Evolutionary conservation across 2,113 vertebrate genomes (phyloP).

Genomic region (Leptocoma aspasia): DNA sequence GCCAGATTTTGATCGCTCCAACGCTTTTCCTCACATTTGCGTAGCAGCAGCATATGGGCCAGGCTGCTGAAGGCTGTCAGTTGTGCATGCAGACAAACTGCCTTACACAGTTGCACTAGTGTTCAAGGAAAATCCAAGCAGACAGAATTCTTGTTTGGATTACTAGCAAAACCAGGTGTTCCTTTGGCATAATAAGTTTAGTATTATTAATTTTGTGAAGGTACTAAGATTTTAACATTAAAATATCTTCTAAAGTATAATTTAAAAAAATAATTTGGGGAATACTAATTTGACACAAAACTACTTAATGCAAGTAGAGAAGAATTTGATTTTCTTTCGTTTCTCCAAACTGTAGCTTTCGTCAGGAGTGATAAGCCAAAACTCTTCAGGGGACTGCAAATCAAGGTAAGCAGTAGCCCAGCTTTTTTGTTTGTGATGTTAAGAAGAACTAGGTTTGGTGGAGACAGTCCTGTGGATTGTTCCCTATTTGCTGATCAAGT

Average conservation of each 20-base stretch:
- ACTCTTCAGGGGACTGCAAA: slow-evolving; percentile 96
- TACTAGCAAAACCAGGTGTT: not conserved
- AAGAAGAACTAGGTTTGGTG: not conserved
- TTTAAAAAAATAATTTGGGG: not conserved
- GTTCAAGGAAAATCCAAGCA: not conserved
- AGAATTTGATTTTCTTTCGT: not conserved
- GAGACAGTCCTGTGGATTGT: not conserved
- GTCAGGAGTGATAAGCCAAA: slow-evolving; percentile 98
- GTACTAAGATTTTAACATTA: not conserved
- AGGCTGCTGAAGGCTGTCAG: not conserved
- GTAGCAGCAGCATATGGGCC: not conserved
- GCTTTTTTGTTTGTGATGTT: not conserved
- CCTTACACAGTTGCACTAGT: not conserved
- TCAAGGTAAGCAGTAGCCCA: slow-evolving; percentile 82
- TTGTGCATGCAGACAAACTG: not conserved
- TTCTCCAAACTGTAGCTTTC: slow-evolving; percentile 82
- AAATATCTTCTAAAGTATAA: not conserved
- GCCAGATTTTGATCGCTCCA: not conserved
- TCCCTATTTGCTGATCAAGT: not conserved
- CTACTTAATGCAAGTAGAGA: not conserved
- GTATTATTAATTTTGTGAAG: not conserved
- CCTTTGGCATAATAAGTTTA: not conserved
- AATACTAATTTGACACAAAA: not conserved
- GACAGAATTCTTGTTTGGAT: not conserved
- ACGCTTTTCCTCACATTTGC: not conserved